Evolutionary conservation across 1,140 invertebrate genomes (phyloP), one percentile per base, ranked within the genome.

Genomic region (Sogatella furcifera): DNA sequence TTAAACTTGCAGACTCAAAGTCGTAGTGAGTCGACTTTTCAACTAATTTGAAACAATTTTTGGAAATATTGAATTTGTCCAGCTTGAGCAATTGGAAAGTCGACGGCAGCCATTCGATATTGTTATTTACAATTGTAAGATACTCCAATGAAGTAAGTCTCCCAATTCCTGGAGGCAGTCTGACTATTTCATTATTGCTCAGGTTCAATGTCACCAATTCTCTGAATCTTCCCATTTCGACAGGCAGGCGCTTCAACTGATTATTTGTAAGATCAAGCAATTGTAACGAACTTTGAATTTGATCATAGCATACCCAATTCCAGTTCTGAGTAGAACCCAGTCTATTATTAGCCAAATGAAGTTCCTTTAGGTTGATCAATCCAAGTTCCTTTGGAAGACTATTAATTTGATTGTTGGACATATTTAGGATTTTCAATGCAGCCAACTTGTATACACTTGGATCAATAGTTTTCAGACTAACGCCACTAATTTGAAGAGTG

Each of bases 351-450:
- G 82, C 74, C 17, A 93, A 65, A 75, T 83, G 80, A 11, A 94
- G 70, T 67, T 88, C 81, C 63, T 79, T 79, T 53, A 95, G 70
- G 62, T 81, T 75, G 2, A 77, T 68, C 55, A 90, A 69, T 42
- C 85, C 88, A 58, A 95, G 66, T 70, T 88, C 85, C 21, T 79
- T 72, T 15, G 91, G 91, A 24, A 95, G 70, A 65, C 74, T 80
- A 55, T 78, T 79, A 38, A 95, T 77, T 59, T 82, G 76, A 77
- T 95, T 95, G 61, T 86, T 77, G 38, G 82, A 86, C 49, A 92
- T 74, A 78, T 95, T 84, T 58, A 95, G 75, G 42, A 82, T 65
- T 63, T 75, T 77, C 19, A 95, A 74, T 69, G 79, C 79, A 28
- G 77, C 77, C 3, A 90, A 68, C 9, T 75, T 71, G 43, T 87